Conservation (phyloP, 2,888 invertebrate genomes). For the Leistus spinibarbis region DNA sequence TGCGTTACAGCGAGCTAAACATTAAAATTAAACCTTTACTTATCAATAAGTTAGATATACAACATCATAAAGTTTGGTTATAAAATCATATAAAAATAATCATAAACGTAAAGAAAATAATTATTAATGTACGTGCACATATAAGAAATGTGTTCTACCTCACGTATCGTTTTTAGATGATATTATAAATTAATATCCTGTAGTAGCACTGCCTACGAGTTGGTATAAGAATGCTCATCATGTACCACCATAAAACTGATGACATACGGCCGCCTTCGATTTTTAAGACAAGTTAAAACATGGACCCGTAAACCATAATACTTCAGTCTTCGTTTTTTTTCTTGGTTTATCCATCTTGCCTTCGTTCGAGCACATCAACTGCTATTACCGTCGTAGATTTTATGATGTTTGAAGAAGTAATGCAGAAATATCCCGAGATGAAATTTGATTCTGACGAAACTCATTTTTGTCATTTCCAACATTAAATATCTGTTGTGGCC, state of each 20-base stretch:
- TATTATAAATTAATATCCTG: conserved; percentile 2
- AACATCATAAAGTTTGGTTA: too few species aligned
- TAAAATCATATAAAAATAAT: too few species aligned
- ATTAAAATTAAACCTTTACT: too few species aligned
- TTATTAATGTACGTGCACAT: not conserved
- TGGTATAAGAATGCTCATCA: conserved; percentile 5
- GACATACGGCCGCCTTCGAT: conserved; percentile 5
- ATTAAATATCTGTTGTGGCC: too few species aligned
- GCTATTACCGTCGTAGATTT: conserved; percentile 26
- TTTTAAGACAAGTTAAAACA: conserved; percentile 3
- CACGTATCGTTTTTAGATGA: not conserved
- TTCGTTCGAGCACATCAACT: conserved; percentile 9
- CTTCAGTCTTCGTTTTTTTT: not conserved
- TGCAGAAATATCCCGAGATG: conserved; percentile 30
- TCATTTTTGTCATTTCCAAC: too few species aligned
- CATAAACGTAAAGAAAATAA: not conserved
- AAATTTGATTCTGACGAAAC: conserved; percentile 32
- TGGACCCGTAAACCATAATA: not conserved
- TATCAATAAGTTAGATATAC: too few species aligned
- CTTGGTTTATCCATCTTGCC: not conserved
- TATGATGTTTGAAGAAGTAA: conserved; percentile 31
- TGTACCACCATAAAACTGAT: conserved; percentile 4
- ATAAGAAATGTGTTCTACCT: not conserved
- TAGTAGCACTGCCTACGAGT: not conserved
- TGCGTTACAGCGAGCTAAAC: too few species aligned